Evolutionary conservation across 2,888 invertebrate genomes (phyloP), one percentile per base, ranked within the genome.

Genomic region (Plutella xylostella): DNA sequence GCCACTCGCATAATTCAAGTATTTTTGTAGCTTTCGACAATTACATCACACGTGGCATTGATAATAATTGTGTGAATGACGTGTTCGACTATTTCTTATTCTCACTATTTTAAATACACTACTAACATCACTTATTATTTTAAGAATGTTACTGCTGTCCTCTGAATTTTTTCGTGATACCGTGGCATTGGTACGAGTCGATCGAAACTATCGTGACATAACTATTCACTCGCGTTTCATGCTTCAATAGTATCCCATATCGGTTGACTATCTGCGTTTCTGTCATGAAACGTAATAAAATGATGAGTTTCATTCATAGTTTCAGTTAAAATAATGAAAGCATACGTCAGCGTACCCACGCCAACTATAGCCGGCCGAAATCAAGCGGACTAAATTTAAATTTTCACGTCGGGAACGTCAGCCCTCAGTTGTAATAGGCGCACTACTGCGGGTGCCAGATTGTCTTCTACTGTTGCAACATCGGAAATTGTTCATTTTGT

Each of bases 61-160:
- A 9, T 25, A 9, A 28, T 55, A 57, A n/a, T n/a, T n/a, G n/a
- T n/a, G n/a, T n/a, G n/a, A n/a, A 64, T 79, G 74, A 79, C 77
- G 76, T 68, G 52, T 52, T 51, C 48, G 54, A 60, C 70, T 82
- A 80, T 82, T 80, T 74, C 62, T 63, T 68, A 68, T 65, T 63
- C 70, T 59, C 63, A 60, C 56, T 60, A 67, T 66, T 51, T 72
- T 73, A 70, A 65, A 73, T 22, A 37, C 3, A 12, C 28, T 3
- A n/a, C 28, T 70, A 74, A 61, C 71, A 63, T 68, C 73, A 68
- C 58, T 68, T 61, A 70, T 74, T 76, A 78, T 80, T 78, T 76
- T 65, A 55, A 68, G 67, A 67, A 15, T n/a, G 22, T 22, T 6
- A 12, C 2, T 9, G n/a, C 55, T 63, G 67, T 68, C 68, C 60